Evolutionary conservation across 2,888 invertebrate genomes (phyloP), one percentile per base, ranked within the genome.

Genomic region (Drosophila siamana): DNA sequence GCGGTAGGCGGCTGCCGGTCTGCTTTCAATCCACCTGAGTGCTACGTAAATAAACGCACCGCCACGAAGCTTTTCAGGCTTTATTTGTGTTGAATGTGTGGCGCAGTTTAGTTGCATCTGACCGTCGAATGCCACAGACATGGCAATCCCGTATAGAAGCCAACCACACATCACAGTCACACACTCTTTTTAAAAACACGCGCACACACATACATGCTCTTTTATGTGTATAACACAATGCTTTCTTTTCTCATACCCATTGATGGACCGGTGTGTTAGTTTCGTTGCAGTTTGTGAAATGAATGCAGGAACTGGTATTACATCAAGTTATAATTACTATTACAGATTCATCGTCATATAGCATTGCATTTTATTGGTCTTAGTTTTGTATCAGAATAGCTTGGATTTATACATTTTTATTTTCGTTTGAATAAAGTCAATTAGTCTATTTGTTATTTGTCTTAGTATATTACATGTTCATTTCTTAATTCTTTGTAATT

Each of bases 81-180:
- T 13, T 67, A 46, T 70, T 75, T 75, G 63, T 67, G 56, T 70
- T 67, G 47, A 16, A 40, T 15, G 38, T 38, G 26, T 52, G 44
- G 36, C 30, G 16, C 41, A 33, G 55, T 38, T 73, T 67, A 30
- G 57, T 43, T 61, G 36, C 41, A 30, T 52, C 36, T 56, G 62
- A 19, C 36, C 33, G 44, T 30, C 24, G 43, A 50, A 22, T 13
- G 22, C 69, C 60, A 51, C 62, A 57, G 55, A 80, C 83, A 83
- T 60, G 62, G 33, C 85, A 75, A 79, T 57, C 66, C 71, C 80
- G 86, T 80, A 72, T 66, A 64, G 71, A 67, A 80, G 68, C 69
- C 60, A 64, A 76, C 83, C 67, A 48, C 79, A 70, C 57, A 66
- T 81, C 72, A 64, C 61, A 64, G 40, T 57, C 69, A 66, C 38